Percentiles rank a stretch among this genome's conserved stretches.
phyloP scores from a whole-genome alignment of 2,113 vertebrate species.

The Dicaeum eximium region DNA sequence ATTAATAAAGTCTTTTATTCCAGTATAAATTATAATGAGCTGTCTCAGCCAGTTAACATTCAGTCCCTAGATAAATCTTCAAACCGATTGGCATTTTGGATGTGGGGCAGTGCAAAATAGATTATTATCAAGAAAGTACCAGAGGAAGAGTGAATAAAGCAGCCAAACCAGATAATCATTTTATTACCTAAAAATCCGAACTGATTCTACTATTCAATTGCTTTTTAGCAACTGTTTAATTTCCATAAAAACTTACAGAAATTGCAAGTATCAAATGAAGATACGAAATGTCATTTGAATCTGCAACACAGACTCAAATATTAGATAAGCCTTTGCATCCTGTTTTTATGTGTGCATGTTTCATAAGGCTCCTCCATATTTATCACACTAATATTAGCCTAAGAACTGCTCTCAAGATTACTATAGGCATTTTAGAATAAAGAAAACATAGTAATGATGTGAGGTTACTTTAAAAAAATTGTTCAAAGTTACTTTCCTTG shows the following conservation, averaged over 20 bases:
- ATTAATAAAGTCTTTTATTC: not conserved
- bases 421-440: not conserved
- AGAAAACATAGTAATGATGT: not conserved
- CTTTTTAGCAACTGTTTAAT: not conserved
- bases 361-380: not conserved
- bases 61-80: not conserved
- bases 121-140: not conserved
- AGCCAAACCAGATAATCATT: not conserved
- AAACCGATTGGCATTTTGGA: not conserved
- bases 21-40: not conserved
- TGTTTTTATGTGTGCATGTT: fast-evolving
- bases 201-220: not conserved
- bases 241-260: not conserved
- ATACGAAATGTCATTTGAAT: not conserved
- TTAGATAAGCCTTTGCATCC: not conserved
- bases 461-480: not conserved
- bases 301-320: not conserved
- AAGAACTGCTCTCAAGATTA: not conserved
- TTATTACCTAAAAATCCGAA: not conserved
- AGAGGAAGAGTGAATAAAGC: not conserved
- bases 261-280: not conserved
- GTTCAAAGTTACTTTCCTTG: not conserved
- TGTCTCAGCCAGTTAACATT: not conserved
- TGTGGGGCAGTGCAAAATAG: not conserved
- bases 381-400: not conserved